Evolutionary conservation across 2,888 invertebrate genomes (phyloP).

Genomic region (Lasioglossum pauxillum): DNA sequence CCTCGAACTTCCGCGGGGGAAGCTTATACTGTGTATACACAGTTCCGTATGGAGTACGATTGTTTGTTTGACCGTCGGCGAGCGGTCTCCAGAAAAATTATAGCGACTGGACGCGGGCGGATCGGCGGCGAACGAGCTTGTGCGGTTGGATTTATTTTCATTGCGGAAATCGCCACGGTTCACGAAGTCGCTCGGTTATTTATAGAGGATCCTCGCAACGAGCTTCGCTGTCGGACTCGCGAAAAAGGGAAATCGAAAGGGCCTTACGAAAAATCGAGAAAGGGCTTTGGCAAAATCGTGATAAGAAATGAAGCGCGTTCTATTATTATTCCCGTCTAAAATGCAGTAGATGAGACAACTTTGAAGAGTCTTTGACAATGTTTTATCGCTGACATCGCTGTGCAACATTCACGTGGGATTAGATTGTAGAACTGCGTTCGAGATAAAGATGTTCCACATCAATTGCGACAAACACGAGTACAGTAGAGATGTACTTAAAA

Average conservation of each 20-base stretch:
- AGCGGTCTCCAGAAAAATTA: constrained; percentile 62
- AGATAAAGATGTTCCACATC: too few relatives aligned
- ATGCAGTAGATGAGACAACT: too few relatives aligned
- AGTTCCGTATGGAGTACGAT: constrained; percentile 51
- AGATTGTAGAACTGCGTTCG: too few relatives aligned
- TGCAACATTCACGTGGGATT: too few relatives aligned
- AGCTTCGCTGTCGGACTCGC: constrained; percentile 4
- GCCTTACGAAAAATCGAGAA: background rate
- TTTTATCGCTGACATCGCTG: too few relatives aligned
- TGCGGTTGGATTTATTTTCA: constrained; percentile 69
- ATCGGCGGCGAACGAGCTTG: constrained; percentile 5
- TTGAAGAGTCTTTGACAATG: too few relatives aligned
- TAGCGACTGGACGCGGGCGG: constrained; percentile 43
- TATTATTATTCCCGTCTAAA: too few relatives aligned
- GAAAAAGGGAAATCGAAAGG: constrained; percentile 8
- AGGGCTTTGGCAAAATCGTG: background rate
- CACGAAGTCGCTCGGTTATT: constrained; percentile 63
- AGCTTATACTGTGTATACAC: constrained; percentile 37
- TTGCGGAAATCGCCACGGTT: constrained; percentile 70
- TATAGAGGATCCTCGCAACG: constrained; percentile 62
- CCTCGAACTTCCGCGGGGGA: background rate
- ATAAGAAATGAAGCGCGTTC: too few relatives aligned
- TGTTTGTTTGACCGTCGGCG: constrained; percentile 60
- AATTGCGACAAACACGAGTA: too few relatives aligned
- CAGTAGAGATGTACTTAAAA: too few relatives aligned